These are phyloP conservation scores for Corythornis cristatus DNA, from an alignment of 2,113 vertebrate species.

Conservation along the genomic window DNA sequence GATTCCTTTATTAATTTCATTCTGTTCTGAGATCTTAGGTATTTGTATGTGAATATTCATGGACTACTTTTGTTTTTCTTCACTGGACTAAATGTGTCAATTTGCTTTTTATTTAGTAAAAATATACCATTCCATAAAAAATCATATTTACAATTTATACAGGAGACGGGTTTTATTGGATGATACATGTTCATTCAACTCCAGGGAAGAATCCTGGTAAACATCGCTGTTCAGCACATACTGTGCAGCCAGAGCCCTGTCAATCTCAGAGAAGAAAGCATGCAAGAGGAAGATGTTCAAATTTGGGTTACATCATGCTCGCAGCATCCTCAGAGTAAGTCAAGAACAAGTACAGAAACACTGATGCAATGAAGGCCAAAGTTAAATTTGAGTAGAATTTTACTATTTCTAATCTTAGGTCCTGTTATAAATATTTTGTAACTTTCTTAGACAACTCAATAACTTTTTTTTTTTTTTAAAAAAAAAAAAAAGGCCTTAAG, in stretches of 20 bases:
- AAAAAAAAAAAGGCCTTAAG: not conserved
- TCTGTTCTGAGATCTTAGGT: not conserved
- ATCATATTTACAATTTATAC: not conserved
- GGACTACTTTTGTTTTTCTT: not conserved
- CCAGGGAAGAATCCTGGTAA: not conserved
- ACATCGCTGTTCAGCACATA: not conserved
- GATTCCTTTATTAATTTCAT: not conserved
- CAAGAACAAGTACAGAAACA: not conserved
- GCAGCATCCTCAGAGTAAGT: not conserved
- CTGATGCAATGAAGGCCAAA: not conserved
- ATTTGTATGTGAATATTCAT: not conserved
- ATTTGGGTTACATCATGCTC: accelerated
- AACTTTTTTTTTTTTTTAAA: not conserved
- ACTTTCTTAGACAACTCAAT: not conserved
- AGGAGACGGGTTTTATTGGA: not conserved
- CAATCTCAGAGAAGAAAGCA: not conserved
- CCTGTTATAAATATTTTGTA: not conserved
- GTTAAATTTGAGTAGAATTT: not conserved
- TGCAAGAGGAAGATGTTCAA: not conserved
- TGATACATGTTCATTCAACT: not conserved
- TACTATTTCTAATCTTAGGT: not conserved
- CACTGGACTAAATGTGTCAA: not conserved
- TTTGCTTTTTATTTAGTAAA: not conserved
- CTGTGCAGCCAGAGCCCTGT: not conserved
- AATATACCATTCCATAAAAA: not conserved